Percentiles rank a stretch among this genome's conserved stretches.
Conservation (phyloP, 1,140 invertebrate genomes). For the Tribolium madens region DNA sequence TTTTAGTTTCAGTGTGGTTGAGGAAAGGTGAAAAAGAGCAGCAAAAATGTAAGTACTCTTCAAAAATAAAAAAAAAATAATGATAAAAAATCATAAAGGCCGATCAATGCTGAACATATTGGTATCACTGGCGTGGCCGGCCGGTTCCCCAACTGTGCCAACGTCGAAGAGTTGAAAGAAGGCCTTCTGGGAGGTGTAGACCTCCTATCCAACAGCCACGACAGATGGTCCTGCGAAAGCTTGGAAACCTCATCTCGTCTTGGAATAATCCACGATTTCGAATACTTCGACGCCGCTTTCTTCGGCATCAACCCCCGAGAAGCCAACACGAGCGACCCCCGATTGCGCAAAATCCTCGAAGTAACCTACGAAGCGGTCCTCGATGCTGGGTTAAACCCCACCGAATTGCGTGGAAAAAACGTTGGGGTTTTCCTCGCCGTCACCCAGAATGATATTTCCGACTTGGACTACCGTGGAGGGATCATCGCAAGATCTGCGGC, state of each 20-base stretch:
- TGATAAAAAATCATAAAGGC: too few relatives aligned
- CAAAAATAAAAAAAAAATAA: too few relatives aligned
- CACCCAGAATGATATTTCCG: neutral
- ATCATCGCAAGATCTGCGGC: slow-evolving; percentile 23
- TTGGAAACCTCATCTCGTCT: slow-evolving; percentile 76
- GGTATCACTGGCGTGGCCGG: slow-evolving; percentile 88
- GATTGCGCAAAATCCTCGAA: slow-evolving; percentile 68
- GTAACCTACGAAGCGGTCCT: slow-evolving; percentile 66
- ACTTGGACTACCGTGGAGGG: neutral
- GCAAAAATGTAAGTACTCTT: neutral
- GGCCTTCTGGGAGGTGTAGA: slow-evolving; percentile 87
- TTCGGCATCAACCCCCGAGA: slow-evolving; percentile 70
- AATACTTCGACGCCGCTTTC: slow-evolving; percentile 71
- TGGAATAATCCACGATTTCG: slow-evolving; percentile 83
- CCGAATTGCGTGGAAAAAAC: slow-evolving; percentile 67
- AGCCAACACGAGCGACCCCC: slow-evolving; percentile 69
- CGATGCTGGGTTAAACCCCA: slow-evolving; percentile 66
- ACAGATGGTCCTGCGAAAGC: slow-evolving; percentile 79
- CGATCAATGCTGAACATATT: slow-evolving; percentile 76
- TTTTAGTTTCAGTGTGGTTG: neutral
- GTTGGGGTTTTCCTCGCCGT: slow-evolving; percentile 72
- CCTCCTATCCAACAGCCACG: slow-evolving; percentile 80
- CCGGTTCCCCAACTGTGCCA: slow-evolving; percentile 88
- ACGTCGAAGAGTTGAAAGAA: slow-evolving; percentile 82
- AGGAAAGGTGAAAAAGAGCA: neutral